phyloP scores from a whole-genome alignment of 2,888 invertebrate genomes.

The Chalcosyrphus nemorum region DNA sequence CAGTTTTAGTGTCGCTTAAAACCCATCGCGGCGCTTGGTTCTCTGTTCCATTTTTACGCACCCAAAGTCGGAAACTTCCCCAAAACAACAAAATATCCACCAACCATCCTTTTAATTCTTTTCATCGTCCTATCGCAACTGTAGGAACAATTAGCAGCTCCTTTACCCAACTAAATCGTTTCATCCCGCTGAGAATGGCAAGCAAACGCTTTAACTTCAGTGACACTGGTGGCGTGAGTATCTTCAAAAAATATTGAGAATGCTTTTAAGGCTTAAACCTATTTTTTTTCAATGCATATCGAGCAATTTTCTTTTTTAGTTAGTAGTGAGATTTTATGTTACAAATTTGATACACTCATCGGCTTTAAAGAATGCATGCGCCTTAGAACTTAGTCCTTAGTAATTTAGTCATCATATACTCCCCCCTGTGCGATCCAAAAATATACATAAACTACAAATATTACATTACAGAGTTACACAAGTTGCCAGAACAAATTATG shows the following conservation, averaged over 20 bases:
- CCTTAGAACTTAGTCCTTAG: too few relatives aligned
- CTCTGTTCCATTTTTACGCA: background rate
- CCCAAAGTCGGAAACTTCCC: background rate
- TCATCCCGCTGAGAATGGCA: constrained; percentile 4
- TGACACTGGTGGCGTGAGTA: constrained; percentile 25
- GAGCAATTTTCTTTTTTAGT: background rate
- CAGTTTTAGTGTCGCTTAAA: background rate
- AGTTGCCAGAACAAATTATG: background rate
- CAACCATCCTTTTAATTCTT: background rate
- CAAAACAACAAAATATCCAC: background rate
- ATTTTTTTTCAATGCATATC: background rate
- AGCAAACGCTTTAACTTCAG: background rate
- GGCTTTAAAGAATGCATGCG: too few relatives aligned
- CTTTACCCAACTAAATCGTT: background rate
- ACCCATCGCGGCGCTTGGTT: background rate
- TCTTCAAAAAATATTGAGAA: background rate
- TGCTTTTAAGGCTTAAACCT: background rate
- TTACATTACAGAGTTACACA: background rate
- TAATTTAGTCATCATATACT: too few relatives aligned
- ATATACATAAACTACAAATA: background rate
- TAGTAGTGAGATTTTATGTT: background rate
- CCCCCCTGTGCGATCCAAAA: background rate
- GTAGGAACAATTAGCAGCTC: background rate
- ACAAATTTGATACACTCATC: too few relatives aligned
- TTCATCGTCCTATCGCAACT: background rate